A percentile compares a stretch with the other conserved stretches of the same genome.
phyloP scores from a whole-genome alignment of 1,140 invertebrate species.

The Diplogasteroides magnus region DNA sequence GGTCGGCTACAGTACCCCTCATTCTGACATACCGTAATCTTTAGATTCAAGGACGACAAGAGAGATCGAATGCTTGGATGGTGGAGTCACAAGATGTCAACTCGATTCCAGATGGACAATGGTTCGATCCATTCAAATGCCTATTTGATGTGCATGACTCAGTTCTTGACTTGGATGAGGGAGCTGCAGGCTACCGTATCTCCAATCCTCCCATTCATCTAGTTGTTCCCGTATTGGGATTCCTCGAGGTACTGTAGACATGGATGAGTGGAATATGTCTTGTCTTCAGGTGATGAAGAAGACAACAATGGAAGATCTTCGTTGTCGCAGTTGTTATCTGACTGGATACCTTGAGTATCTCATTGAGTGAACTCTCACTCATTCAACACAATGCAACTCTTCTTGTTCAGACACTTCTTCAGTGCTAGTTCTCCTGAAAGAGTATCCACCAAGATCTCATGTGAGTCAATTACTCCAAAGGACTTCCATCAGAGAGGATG shows the following conservation, averaged over 20 bases:
- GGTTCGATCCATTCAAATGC: conserved; percentile 43
- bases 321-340: conserved; percentile 61
- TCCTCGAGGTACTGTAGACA: conserved; percentile 43
- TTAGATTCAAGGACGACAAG: conserved; percentile 46
- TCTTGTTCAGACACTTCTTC: conserved; percentile 21
- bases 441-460: neutral
- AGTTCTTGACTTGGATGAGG: conserved; percentile 59
- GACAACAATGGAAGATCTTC: conserved; percentile 56
- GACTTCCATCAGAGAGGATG: conserved; percentile 61
- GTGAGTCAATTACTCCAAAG: conserved; percentile 58
- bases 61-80: conserved; percentile 57
- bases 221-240: conserved; percentile 58
- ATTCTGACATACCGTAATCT: neutral
- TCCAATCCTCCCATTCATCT: conserved; percentile 63
- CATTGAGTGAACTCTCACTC: conserved; percentile 45
- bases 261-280: conserved; percentile 56
- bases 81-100: conserved; percentile 60
- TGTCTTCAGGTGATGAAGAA: conserved; percentile 19
- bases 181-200: conserved; percentile 61
- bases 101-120: conserved; percentile 60
- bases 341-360: conserved; percentile 63
- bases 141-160: conserved; percentile 6
- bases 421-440: neutral
- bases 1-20: conserved; percentile 11
- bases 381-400: conserved; percentile 8